Conservation (phyloP, 2,888 invertebrate genomes). For the Taenaris catops region DNA sequence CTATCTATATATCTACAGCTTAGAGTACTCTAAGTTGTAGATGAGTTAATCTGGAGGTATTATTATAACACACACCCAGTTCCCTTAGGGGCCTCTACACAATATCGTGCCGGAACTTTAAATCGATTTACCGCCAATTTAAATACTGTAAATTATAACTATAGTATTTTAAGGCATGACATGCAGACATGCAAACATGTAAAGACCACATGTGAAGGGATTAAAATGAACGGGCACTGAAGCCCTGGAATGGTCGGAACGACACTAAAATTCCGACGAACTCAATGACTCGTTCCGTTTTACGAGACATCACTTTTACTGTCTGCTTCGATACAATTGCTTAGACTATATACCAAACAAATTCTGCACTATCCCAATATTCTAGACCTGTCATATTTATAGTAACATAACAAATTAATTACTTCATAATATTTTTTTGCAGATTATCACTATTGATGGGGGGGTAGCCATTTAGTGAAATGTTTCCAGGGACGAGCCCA, state of each 20-base stretch:
- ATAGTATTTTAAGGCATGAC: background rate
- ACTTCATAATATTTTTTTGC: no score
- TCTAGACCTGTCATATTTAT: no score
- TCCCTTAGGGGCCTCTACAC: background rate
- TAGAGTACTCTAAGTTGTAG: no score
- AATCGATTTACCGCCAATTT: no score
- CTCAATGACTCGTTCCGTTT: conserved; percentile 39
- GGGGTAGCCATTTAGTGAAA: no score
- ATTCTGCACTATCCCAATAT: conserved; percentile 26
- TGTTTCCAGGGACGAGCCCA: no score
- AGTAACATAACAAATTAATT: no score
- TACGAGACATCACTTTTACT: conserved; percentile 39
- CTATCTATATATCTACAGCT: no score
- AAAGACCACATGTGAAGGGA: conserved; percentile 6
- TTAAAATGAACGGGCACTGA: conserved; percentile 21
- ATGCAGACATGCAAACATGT: conserved; percentile 1
- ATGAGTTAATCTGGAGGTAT: no score
- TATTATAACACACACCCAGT: no score
- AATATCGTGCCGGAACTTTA: background rate
- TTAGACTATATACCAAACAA: conserved; percentile 28
- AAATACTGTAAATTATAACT: background rate
- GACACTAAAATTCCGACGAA: conserved; percentile 38
- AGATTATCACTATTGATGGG: no score
- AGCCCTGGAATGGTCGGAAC: conserved; percentile 33
- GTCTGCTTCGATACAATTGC: conserved; percentile 40